phyloP scores from a whole-genome alignment of 2,888 invertebrate species.

The Eristalis arbustorum region DNA sequence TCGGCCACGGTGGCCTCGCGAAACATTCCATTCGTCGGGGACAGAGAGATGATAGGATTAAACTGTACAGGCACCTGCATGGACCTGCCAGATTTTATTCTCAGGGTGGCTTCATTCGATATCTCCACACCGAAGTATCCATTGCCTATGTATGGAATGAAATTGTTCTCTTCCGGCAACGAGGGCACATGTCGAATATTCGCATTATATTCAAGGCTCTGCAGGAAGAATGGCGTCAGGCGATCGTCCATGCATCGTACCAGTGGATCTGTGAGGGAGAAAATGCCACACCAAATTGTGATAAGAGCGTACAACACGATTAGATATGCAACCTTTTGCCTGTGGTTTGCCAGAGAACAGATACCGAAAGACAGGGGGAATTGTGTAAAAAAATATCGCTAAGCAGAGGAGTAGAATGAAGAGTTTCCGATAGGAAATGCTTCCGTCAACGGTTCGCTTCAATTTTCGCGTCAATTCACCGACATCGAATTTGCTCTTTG shows the following conservation, averaged over 20 bases:
- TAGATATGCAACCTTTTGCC: conserved; percentile 75
- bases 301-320: conserved; percentile 1
- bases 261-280: conserved; percentile 78
- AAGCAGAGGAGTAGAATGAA: conserved; percentile 81
- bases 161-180: conserved; percentile 82
- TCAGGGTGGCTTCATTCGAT: conserved; percentile 84
- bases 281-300: conserved; percentile 1
- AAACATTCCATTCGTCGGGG: conserved; percentile 82
- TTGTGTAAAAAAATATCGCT: conserved; percentile 84
- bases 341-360: conserved; percentile 82
- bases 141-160: conserved; percentile 88
- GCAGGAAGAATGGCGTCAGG: conserved; percentile 83
- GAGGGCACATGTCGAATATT: conserved; percentile 84
- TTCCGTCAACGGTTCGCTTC: conserved; percentile 77
- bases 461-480: conserved; percentile 77
- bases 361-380: conserved; percentile 85
- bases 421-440: conserved; percentile 78
- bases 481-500: conserved; percentile 78
- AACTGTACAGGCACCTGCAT: conserved; percentile 85
- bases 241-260: conserved; percentile 86
- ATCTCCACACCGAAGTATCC: conserved; percentile 86
- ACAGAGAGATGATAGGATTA: conserved; percentile 83
- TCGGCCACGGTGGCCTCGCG: conserved; percentile 87
- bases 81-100: conserved; percentile 85
- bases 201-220: conserved; percentile 85